A percentile compares a stretch with the other conserved stretches of the same genome.
phyloP scores from a whole-genome alignment of 1,140 invertebrate genomes.

The Drosophila parabipectinata region DNA sequence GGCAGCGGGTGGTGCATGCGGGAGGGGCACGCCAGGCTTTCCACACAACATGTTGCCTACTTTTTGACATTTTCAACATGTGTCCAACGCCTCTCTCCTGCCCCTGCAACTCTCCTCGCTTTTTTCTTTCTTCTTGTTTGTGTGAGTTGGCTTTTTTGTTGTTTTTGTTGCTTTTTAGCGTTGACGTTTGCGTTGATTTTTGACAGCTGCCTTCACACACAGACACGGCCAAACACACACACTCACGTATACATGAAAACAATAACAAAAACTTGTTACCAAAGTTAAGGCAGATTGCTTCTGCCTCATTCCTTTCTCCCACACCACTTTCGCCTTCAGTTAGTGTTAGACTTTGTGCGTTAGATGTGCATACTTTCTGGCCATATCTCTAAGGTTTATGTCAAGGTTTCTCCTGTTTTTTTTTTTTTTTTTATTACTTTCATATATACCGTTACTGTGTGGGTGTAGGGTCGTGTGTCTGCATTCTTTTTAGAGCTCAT shows the following conservation, averaged over 20 bases:
- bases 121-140: constrained; percentile 7
- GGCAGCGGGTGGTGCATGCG: constrained; percentile 15
- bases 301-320: constrained; percentile 28
- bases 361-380: constrained; percentile 68
- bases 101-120: constrained; percentile 1
- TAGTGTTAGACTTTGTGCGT: constrained; percentile 78
- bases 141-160: constrained; percentile 27
- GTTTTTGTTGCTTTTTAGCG: constrained; percentile 71
- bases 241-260: constrained; percentile 45
- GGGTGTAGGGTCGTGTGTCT: constrained; percentile 3
- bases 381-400: constrained; percentile 81
- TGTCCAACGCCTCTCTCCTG: constrained; percentile 58
- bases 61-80: constrained; percentile 82
- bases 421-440: constrained; percentile 69
- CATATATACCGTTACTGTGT: constrained; percentile 34
- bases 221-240: constrained; percentile 28
- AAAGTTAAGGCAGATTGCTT: constrained; percentile 77
- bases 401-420: constrained; percentile 54
- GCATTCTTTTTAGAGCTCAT: constrained; percentile 56
- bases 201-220: constrained; percentile 77
- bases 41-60: constrained; percentile 77
- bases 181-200: constrained; percentile 81
- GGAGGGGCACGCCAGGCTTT: constrained; percentile 26
- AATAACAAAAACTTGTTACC: constrained; percentile 81
- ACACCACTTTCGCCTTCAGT: constrained; percentile 25